A percentile compares a stretch with the other conserved stretches of the same genome.
Evolutionary conservation across 1,140 invertebrate species (phyloP).

Genomic region (Platyura marginata): DNA sequence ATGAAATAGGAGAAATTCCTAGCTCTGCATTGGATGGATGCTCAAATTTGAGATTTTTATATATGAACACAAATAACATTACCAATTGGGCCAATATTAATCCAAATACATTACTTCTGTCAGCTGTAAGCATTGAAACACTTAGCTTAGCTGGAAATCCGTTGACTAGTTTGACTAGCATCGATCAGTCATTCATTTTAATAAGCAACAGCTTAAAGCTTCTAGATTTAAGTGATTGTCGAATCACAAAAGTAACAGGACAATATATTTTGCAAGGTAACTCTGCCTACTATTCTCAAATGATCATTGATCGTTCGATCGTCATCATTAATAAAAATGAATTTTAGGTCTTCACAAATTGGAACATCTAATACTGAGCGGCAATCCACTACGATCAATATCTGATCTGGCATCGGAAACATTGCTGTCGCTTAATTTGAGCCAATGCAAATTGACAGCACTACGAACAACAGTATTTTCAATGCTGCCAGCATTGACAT

Average conservation of each 20-base stretch:
- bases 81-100: slow-evolving; percentile 30
- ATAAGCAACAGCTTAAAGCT: slow-evolving; percentile 28
- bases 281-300: background rate
- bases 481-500: slow-evolving; percentile 27
- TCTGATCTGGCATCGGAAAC: slow-evolving; percentile 28
- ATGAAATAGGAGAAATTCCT: slow-evolving; percentile 26
- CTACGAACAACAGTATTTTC: slow-evolving; percentile 27
- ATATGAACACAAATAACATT: slow-evolving; percentile 33
- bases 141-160: slow-evolving; percentile 30
- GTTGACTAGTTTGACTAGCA: slow-evolving; percentile 27
- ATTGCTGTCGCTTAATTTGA: slow-evolving; percentile 32
- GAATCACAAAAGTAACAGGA: slow-evolving; percentile 28
- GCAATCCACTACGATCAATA: slow-evolving; percentile 29
- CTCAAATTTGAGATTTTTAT: slow-evolving; percentile 27
- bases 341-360: slow-evolving; percentile 29
- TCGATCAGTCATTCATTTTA: slow-evolving; percentile 19
- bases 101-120: slow-evolving; percentile 23
- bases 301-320: background rate
- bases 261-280: slow-evolving; percentile 2
- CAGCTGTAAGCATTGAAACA: slow-evolving; percentile 25
- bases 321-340: too few relatives aligned
- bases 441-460: slow-evolving; percentile 29
- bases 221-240: slow-evolving; percentile 30
- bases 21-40: slow-evolving; percentile 27
- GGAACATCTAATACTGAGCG: slow-evolving; percentile 28